These are phyloP conservation scores for Petrolisthes manimaculis DNA, from an alignment of 2,888 invertebrate species.

Conservation along the genomic window DNA sequence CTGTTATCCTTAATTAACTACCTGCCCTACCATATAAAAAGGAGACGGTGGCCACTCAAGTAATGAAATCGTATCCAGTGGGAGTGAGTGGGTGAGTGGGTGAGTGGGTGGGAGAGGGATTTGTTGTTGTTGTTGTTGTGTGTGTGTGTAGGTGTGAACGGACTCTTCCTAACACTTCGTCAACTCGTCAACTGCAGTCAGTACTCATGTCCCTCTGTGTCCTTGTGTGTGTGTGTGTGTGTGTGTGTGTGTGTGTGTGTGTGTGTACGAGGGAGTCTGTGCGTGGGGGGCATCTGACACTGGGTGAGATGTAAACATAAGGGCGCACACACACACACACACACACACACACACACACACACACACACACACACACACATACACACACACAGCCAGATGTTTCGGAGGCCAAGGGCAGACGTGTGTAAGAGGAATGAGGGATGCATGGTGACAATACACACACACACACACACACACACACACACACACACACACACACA, in stretches of 20 bases:
- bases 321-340: not conserved
- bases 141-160: not conserved
- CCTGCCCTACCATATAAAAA: too few relatives aligned
- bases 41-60: too few relatives aligned
- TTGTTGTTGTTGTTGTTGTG: not conserved
- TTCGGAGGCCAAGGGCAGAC: not conserved
- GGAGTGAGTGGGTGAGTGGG: not conserved
- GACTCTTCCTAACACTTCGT: too few relatives aligned
- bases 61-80: too few relatives aligned
- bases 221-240: not conserved
- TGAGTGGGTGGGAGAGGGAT: not conserved
- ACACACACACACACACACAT: slow-evolving; percentile 1
- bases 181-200: too few relatives aligned
- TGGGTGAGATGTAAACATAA: not conserved
- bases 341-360: not conserved
- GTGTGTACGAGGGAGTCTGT: not conserved
- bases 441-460: not conserved
- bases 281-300: not conserved
- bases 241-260: slow-evolving; percentile 12
- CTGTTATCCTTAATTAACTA: too few relatives aligned
- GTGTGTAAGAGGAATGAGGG: not conserved
- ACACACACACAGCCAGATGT: slow-evolving; percentile 10
- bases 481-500: too few relatives aligned
- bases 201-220: too few relatives aligned
- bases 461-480: too few relatives aligned